Percentiles rank a stretch among this genome's conserved stretches.
These are phyloP conservation scores for Corydoras maculifer DNA, from an alignment of 2,113 vertebrate species.

Conservation along the genomic window DNA sequence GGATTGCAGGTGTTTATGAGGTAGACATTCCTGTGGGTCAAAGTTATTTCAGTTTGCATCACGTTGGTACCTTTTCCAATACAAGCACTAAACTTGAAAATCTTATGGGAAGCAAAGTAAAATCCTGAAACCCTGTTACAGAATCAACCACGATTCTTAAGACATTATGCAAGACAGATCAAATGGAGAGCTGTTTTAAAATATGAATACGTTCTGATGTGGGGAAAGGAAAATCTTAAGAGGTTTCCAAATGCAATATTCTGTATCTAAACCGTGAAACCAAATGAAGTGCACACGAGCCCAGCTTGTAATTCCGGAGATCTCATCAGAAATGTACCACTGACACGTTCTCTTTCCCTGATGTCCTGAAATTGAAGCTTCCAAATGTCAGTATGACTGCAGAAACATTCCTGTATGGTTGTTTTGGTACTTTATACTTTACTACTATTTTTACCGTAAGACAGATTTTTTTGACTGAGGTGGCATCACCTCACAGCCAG, in stretches of 20 bases:
- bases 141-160: not conserved
- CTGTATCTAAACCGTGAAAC: not conserved
- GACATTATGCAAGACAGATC: not conserved
- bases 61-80: no score
- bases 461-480: no score
- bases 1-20: no score
- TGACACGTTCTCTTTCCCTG: no score
- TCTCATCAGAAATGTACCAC: not conserved
- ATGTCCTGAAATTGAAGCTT: not conserved
- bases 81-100: no score
- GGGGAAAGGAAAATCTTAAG: not conserved
- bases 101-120: not conserved
- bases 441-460: no score
- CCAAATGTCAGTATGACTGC: not conserved
- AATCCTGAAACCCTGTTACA: not conserved
- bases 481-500: no score
- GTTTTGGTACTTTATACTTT: no score
- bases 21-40: no score
- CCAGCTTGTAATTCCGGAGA: not conserved
- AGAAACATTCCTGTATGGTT: no score
- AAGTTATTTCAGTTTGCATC: no score
- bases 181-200: not conserved
- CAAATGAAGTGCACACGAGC: not conserved
- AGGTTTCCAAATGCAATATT: not conserved
- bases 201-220: slow-evolving; percentile 6